phyloP scores from a whole-genome alignment of 37 sponge, comb jelly and placozoan genomes.

The Haliclona indistincta region DNA sequence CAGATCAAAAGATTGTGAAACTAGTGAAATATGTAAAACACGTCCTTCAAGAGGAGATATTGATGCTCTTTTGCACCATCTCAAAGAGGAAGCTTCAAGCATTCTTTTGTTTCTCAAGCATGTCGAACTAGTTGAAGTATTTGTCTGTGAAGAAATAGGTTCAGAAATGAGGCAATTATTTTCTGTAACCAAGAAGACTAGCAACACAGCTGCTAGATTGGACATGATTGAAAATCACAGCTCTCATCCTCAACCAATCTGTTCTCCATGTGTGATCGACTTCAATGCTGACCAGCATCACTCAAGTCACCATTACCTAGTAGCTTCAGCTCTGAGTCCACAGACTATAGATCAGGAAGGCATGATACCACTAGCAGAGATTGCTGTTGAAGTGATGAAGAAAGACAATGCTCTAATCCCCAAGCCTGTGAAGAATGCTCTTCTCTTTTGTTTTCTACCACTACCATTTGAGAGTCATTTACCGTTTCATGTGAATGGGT shows the following conservation, averaged over 20 bases:
- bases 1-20: conserved; percentile 12
- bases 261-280: neutral
- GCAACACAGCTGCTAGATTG: neutral
- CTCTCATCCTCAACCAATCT: neutral
- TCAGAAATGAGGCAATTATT: conserved; percentile 7
- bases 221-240: neutral
- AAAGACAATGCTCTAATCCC: neutral
- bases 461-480: conserved; percentile 39
- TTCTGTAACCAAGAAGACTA: neutral
- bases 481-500: conserved; percentile 56
- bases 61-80: neutral
- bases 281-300: neutral
- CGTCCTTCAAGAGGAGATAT: conserved; percentile 6
- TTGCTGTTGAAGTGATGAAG: neutral
- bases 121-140: conserved; percentile 47
- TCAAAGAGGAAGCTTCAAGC: conserved; percentile 28
- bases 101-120: conserved; percentile 62
- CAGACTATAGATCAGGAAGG: conserved; percentile 10
- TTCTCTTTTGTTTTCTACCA: conserved; percentile 62
- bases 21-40: conserved; percentile 39
- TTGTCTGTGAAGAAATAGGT: conserved; percentile 12
- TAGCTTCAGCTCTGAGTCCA: conserved; percentile 20
- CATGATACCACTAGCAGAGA: conserved; percentile 28
- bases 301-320: neutral
- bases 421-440: neutral